Evolutionary conservation across 2,797 vertebrate species (phyloP), one percentile per base, ranked within the genome.

Genomic region (Lepidocolaptes lacrymiger): DNA sequence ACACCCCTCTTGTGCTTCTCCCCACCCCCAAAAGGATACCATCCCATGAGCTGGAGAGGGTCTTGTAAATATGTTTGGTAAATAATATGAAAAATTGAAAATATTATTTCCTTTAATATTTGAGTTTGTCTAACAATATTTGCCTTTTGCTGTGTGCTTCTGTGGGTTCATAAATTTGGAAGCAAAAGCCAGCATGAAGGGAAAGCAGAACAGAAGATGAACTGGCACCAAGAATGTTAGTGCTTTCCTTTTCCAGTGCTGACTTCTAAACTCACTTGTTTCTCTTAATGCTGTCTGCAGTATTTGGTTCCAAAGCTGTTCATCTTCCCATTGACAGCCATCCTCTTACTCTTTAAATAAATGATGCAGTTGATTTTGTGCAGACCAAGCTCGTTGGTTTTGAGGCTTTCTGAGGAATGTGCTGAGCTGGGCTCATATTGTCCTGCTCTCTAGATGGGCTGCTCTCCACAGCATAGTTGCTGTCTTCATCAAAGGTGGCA

Each of bases 261-360:
- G 87, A 71, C 63, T 94, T 89, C 48, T 80, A 39, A 83, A 71
- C 64, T 76, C 56, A 23, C 68, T 75, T 84, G 37, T 84, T 92
- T 85, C 92, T 80, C 52, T 36, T 79, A 58, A 71, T 51, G 32
- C 22, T 89, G 72, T 36, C 48, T 79, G 55, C 41, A 76, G 32
- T 63, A 61, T 86, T 93, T 87, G 52, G 10, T 73, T 85, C 71
- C 41, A 36, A 46, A 52, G 71, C 78, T 46, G 67, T 81, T 95
- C 67, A 67, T 91, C 83, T 93, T 72, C 27, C 62, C 51, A 78
- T 87, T 87, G 94, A 79, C 93, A 90, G 85, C 26, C 74, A 89
- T 87, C 41, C 63, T 85, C 77, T 58, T 41, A 63, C 30, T 13
- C 69, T 85, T 68, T 94, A 82, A 94, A 94, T 91, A 94, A 96